phyloP scores from a whole-genome alignment of 2,797 vertebrate genomes.

The Cygnus olor region DNA sequence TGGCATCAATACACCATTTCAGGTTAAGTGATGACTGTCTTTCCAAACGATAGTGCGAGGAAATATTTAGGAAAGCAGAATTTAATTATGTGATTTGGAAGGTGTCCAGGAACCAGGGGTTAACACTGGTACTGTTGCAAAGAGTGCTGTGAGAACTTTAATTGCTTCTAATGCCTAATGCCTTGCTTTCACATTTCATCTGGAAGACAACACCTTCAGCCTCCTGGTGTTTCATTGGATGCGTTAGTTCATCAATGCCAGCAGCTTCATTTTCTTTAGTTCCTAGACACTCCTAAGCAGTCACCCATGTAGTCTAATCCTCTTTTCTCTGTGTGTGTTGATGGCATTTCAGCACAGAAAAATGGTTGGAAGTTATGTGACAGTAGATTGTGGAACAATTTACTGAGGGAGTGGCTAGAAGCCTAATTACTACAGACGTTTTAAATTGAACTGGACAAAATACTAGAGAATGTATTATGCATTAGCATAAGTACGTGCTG shows the following conservation, averaged over 20 bases:
- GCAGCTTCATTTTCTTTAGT: neutral
- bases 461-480: neutral
- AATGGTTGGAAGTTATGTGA: slow-evolving; percentile 40
- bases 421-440: slow-evolving; percentile 51
- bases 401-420: slow-evolving; percentile 33
- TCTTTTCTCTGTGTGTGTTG: neutral
- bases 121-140: slow-evolving; percentile 27
- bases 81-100: slow-evolving; percentile 63
- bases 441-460: slow-evolving; percentile 53
- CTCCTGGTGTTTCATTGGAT: neutral
- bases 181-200: slow-evolving; percentile 56
- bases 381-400: slow-evolving; percentile 21
- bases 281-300: neutral
- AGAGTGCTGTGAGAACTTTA: slow-evolving; percentile 51
- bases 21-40: slow-evolving; percentile 14
- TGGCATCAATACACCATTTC: neutral
- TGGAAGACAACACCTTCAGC: slow-evolving; percentile 57
- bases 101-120: slow-evolving; percentile 18
- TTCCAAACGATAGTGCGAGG: slow-evolving; percentile 25
- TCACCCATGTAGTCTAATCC: slow-evolving; percentile 33
- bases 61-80: slow-evolving; percentile 59
- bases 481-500: slow-evolving; percentile 20
- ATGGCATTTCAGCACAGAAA: slow-evolving; percentile 2
- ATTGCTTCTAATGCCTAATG: slow-evolving; percentile 49
- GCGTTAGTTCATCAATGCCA: slow-evolving; percentile 34